phyloP scores from a whole-genome alignment of 1,140 invertebrate genomes.

The Zophobas morio region DNA sequence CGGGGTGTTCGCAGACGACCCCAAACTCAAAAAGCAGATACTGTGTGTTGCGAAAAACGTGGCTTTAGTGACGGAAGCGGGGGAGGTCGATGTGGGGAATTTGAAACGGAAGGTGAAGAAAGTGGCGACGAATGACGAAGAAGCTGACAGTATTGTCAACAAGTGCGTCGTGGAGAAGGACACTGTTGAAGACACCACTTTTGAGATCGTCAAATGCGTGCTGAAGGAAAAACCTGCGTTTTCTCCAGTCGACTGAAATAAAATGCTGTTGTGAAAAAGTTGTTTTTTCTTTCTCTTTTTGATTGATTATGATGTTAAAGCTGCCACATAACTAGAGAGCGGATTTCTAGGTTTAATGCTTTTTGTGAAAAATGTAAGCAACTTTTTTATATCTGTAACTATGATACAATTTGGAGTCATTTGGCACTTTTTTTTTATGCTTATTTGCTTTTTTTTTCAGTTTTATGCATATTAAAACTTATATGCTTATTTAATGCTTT shows the following conservation, averaged over 20 bases:
- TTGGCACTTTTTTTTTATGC: too few relatives aligned
- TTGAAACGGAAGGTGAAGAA: neutral
- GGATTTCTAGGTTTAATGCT: too few relatives aligned
- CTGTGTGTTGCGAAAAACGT: constrained; percentile 68
- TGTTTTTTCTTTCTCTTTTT: too few relatives aligned
- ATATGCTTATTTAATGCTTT: too few relatives aligned
- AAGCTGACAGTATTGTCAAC: neutral
- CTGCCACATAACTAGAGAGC: too few relatives aligned
- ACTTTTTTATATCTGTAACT: too few relatives aligned
- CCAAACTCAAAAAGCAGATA: constrained; percentile 66
- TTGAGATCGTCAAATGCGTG: neutral
- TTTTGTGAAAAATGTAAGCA: too few relatives aligned
- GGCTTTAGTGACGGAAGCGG: constrained; percentile 64
- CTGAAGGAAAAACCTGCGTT: neutral
- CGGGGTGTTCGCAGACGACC: constrained; percentile 46
- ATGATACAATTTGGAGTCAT: too few relatives aligned
- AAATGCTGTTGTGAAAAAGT: too few relatives aligned
- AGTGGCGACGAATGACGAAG: neutral
- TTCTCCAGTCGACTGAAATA: neutral
- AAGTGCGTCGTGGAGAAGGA: constrained; percentile 3
- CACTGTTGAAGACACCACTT: neutral
- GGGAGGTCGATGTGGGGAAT: constrained; percentile 64
- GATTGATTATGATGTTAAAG: too few relatives aligned
- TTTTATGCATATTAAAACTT: too few relatives aligned
- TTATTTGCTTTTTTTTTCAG: too few relatives aligned